phyloP scores from a whole-genome alignment of 2,113 vertebrate genomes.

The Poeciliopsis turrubarensis region DNA sequence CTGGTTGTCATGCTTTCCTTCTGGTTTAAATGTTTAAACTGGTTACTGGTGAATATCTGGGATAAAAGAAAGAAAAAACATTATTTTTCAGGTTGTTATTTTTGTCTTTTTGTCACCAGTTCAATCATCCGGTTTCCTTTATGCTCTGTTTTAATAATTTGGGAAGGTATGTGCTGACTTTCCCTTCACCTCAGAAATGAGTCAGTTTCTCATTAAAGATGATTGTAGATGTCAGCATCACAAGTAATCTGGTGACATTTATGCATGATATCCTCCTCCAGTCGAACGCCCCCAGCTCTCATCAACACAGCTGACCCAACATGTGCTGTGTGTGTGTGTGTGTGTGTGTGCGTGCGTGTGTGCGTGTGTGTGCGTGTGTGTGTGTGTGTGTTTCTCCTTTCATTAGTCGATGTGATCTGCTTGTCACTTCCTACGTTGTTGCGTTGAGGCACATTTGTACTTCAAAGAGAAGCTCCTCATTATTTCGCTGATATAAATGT shows the following conservation, averaged over 20 bases:
- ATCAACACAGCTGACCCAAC: constrained; percentile 9
- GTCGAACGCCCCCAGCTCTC: not conserved
- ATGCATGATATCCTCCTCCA: not conserved
- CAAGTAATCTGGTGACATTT: constrained; percentile 14
- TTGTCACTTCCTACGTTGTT: not conserved
- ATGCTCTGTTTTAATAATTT: not conserved
- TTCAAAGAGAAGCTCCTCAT: not conserved
- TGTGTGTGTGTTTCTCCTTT: not conserved
- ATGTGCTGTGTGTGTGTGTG: not conserved
- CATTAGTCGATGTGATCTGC: not conserved
- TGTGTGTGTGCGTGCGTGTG: not conserved
- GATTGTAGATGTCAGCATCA: not conserved
- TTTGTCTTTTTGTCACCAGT: not conserved
- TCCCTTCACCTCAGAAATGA: not conserved
- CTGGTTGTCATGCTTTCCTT: no score
- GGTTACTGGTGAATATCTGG: no score
- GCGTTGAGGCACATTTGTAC: not conserved
- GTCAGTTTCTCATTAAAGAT: constrained; percentile 25
- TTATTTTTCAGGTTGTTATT: not conserved
- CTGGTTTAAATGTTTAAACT: no score
- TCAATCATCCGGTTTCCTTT: not conserved
- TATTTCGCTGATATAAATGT: not conserved
- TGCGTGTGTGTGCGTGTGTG: not conserved
- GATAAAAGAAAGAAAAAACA: no score
- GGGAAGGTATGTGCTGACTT: not conserved